Evolutionary conservation across 2,113 vertebrate species (phyloP), one percentile per base, ranked within the genome.

Genomic region (Halcyon malimbica): DNA sequence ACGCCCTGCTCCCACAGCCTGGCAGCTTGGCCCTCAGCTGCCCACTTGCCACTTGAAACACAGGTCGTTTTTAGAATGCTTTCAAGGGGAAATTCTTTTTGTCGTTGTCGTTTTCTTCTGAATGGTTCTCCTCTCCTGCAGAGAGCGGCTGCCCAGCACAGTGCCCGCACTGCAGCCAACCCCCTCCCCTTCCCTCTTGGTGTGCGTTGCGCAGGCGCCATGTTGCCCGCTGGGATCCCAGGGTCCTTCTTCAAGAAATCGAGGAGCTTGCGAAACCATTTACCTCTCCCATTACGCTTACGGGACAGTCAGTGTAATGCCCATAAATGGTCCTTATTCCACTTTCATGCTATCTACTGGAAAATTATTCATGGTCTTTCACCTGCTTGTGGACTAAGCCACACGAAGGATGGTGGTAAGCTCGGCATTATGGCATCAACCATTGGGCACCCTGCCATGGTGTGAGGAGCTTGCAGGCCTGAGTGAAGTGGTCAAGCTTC

Each of bases 141-240:
- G 60, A 65, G 37, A 87, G 75, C 21, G 11, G 80, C 54, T 83
- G 50, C 62, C 51, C 9, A 24, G 46, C 15, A 77, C 6, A 21
- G 14, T 80, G 87, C 87, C 28, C 0, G 1, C 48, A 28, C 26
- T 5, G 42, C 53, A 10, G 44, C 6, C 50, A 12, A 17, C 23
- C 23, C 16, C 1, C 16, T 39, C n/a, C 50, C 63, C 74, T 70
- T 37, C 60, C 86, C 59, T 80, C n/a, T 90, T 2, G 6, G 57
- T 48, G 60, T 0, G 0, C 1, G 0, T 31, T 44, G 50, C 59
- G 15, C 71, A 11, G 57, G 56, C 64, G 81, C n/a, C 16, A 0
- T 0, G 0, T 20, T 37, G 50, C 44, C 71, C 44, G 41, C 76
- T 46, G 76, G 31, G 33, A 68, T 37, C 39, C 18, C 81, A n/a